A percentile compares a stretch with the other conserved stretches of the same genome.
Evolutionary conservation across 1,140 invertebrate species (phyloP).

Genomic region (Cotesia vestalis): DNA sequence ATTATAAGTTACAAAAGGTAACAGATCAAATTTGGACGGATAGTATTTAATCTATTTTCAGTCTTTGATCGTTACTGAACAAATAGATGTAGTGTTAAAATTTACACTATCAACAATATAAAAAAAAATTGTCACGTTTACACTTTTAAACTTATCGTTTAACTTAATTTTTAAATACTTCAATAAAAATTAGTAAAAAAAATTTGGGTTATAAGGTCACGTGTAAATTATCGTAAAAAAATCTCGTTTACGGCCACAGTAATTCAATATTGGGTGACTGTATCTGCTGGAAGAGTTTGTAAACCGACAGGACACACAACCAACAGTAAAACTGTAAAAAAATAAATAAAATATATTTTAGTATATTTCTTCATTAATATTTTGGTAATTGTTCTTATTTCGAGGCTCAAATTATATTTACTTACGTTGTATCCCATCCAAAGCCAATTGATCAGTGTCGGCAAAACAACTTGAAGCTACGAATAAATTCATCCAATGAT

Average conservation of each 20-base stretch:
- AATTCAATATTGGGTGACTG: constrained; percentile 90
- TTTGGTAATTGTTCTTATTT: constrained; percentile 6
- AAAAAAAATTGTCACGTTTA: constrained; percentile 33
- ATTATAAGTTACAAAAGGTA: too few relatives aligned
- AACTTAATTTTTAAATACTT: too few relatives aligned
- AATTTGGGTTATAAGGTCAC: constrained; percentile 1
- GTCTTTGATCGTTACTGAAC: constrained; percentile 47
- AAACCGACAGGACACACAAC: constrained; percentile 84
- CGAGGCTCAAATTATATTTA: constrained; percentile 36
- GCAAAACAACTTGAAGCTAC: constrained; percentile 80
- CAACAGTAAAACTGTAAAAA: constrained; percentile 84
- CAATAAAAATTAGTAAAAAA: background rate
- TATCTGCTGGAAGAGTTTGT: constrained; percentile 79
- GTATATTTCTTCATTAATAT: constrained; percentile 11
- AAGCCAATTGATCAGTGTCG: constrained; percentile 76
- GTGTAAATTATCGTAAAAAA: constrained; percentile 16
- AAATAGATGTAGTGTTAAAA: constrained; percentile 27
- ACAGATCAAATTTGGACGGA: constrained; percentile 53
- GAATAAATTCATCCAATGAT: constrained; percentile 51
- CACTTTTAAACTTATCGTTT: constrained; percentile 41
- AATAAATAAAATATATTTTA: constrained; percentile 23
- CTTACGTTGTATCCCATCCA: constrained; percentile 88
- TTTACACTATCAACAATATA: constrained; percentile 20
- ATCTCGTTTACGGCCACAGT: constrained; percentile 70
- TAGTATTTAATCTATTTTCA: constrained; percentile 48